Evolutionary conservation across 2,113 vertebrate genomes (phyloP).

Genomic region (Alaudala cheleensis): DNA sequence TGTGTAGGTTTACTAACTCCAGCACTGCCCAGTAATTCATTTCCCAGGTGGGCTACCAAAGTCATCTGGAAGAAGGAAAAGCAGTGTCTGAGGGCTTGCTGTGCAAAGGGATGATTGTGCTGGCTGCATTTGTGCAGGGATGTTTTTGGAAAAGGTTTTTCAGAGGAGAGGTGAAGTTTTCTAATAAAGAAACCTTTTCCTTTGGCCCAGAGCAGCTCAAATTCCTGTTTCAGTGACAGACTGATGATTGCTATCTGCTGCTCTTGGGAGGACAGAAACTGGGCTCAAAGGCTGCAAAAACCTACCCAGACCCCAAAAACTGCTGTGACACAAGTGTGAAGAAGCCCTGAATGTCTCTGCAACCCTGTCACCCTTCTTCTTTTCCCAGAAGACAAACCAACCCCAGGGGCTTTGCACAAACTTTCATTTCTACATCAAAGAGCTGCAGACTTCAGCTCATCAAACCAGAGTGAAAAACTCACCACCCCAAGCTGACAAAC

Average conservation of each 20-base stretch:
- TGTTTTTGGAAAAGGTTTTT: not conserved
- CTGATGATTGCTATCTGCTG: not conserved
- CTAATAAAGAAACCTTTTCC: not conserved
- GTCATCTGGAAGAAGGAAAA: conserved; percentile 35
- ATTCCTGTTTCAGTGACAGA: not conserved
- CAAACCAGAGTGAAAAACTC: not conserved
- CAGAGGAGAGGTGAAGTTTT: not conserved
- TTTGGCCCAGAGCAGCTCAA: not conserved
- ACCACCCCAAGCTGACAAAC: not conserved
- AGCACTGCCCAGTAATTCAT: conserved; percentile 28
- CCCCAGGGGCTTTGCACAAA: not conserved
- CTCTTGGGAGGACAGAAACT: not conserved
- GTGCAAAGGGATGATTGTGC: not conserved
- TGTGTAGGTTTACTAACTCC: conserved; percentile 12
- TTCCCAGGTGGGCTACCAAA: conserved; percentile 18
- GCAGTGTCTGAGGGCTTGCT: not conserved
- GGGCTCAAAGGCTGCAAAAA: not conserved
- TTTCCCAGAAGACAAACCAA: not conserved
- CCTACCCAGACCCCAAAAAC: not conserved
- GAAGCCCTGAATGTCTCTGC: not conserved
- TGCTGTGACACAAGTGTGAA: not conserved
- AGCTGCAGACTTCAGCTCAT: not conserved
- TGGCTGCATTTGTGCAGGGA: not conserved
- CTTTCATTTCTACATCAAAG: not conserved
- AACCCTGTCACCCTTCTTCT: not conserved